phyloP scores from a whole-genome alignment of 2,797 vertebrate genomes.

The Acipenser ruthenus region DNA sequence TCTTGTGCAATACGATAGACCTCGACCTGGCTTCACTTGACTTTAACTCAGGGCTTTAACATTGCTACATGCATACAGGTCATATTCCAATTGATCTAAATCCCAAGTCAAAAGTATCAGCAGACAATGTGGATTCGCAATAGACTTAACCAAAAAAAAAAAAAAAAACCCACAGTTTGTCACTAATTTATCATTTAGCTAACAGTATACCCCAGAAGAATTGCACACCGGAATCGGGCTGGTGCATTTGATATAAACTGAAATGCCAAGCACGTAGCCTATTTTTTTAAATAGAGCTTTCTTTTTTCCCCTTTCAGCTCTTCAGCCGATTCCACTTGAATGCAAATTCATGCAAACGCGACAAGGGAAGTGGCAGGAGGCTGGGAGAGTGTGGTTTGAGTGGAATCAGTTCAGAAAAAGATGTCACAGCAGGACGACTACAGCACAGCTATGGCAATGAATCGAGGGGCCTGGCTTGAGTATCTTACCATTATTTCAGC shows the following conservation, averaged over 20 bases:
- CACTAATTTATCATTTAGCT: no score
- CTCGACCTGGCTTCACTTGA: background rate
- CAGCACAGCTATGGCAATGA: background rate
- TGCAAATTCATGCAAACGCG: background rate
- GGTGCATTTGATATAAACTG: background rate
- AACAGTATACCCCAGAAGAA: background rate
- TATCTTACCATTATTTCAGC: background rate
- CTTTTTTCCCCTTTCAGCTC: background rate
- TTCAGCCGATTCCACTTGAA: constrained; percentile 7
- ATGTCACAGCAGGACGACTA: background rate
- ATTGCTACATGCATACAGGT: background rate
- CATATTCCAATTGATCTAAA: background rate
- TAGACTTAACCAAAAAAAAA: no score
- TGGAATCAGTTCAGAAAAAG: background rate
- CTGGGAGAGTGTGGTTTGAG: constrained; percentile 1
- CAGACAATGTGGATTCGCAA: no score
- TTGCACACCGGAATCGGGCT: rapidly evolving
- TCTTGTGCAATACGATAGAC: background rate
- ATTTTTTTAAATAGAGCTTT: constrained; percentile 9
- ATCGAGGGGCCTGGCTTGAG: background rate
- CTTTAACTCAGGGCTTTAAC: background rate
- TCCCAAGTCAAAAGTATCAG: no score
- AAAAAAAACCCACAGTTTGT: no score
- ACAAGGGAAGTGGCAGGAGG: background rate
- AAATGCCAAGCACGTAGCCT: constrained; percentile 14